These are phyloP conservation scores for Hesperia comma DNA, from an alignment of 2,888 invertebrate genomes.

Conservation along the genomic window DNA sequence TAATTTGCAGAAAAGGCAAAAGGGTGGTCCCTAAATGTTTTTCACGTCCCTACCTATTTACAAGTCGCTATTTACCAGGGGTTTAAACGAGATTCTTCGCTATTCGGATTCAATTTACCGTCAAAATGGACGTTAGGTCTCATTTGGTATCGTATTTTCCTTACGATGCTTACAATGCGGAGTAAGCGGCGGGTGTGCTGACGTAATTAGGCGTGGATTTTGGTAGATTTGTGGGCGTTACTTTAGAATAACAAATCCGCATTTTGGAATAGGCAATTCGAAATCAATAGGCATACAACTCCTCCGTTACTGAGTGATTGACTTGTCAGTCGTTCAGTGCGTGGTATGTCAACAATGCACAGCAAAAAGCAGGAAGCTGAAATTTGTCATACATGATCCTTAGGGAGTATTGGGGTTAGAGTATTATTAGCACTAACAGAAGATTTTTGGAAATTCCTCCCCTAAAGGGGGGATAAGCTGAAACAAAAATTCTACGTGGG, in stretches of 20 bases:
- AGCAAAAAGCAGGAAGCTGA: too few species aligned
- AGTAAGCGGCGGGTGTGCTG: neutral
- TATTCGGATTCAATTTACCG: conserved; percentile 79
- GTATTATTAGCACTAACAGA: too few species aligned
- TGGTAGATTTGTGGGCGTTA: neutral
- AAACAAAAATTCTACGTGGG: too few species aligned
- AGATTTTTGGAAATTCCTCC: too few species aligned
- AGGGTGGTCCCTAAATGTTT: conserved; percentile 72
- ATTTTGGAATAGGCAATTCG: neutral
- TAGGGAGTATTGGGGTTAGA: too few species aligned
- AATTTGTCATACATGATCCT: too few species aligned
- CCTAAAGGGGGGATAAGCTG: too few species aligned
- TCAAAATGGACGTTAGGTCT: conserved; percentile 70
- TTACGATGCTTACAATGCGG: conserved; percentile 22
- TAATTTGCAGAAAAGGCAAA: conserved; percentile 76
- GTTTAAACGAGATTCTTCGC: conserved; percentile 64
- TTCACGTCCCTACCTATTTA: conserved; percentile 73
- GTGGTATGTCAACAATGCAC: too few species aligned
- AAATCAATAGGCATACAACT: neutral
- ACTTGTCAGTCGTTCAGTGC: too few species aligned
- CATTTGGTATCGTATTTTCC: conserved; percentile 54
- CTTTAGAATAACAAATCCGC: neutral
- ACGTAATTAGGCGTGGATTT: conserved; percentile 20
- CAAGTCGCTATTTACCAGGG: conserved; percentile 73
- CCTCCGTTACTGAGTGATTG: too few species aligned